These are phyloP conservation scores for Eriocheir sinensis DNA, from an alignment of 1,140 invertebrate species.

Conservation along the genomic window DNA sequence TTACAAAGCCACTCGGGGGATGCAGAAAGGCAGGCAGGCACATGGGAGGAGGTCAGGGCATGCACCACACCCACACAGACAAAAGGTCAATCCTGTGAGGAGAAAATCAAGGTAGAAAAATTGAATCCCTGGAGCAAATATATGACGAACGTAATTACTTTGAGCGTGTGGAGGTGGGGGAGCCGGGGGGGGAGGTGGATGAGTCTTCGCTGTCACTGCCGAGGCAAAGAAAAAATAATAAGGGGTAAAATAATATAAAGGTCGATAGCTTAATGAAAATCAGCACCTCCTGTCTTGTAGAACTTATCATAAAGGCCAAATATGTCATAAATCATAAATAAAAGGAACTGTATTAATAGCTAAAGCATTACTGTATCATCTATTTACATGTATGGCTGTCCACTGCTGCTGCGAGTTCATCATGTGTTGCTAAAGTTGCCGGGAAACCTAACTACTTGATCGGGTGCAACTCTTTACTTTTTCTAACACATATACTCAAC, in stretches of 20 bases:
- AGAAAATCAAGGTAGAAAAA: not conserved
- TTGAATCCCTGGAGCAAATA: constrained; percentile 36
- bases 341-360: not conserved
- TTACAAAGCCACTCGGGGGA: not conserved
- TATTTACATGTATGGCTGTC: not conserved
- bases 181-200: constrained; percentile 69
- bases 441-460: not conserved
- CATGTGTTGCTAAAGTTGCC: not conserved
- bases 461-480: not conserved
- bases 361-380: not conserved
- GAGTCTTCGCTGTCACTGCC: constrained; percentile 76
- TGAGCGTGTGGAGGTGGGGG: constrained; percentile 73
- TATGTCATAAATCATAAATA: not conserved
- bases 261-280: not conserved
- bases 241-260: not conserved
- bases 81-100: not conserved
- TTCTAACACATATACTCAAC: not conserved
- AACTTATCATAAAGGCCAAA: not conserved
- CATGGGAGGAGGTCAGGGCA: not conserved
- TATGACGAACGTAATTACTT: constrained; percentile 68
- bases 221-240: constrained; percentile 68
- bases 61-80: not conserved
- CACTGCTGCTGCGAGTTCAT: not conserved
- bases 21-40: not conserved
- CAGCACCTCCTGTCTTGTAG: constrained; percentile 1